These are phyloP conservation scores for Meles meles DNA, from an alignment of 2,113 vertebrate genomes.

Conservation along the genomic window DNA sequence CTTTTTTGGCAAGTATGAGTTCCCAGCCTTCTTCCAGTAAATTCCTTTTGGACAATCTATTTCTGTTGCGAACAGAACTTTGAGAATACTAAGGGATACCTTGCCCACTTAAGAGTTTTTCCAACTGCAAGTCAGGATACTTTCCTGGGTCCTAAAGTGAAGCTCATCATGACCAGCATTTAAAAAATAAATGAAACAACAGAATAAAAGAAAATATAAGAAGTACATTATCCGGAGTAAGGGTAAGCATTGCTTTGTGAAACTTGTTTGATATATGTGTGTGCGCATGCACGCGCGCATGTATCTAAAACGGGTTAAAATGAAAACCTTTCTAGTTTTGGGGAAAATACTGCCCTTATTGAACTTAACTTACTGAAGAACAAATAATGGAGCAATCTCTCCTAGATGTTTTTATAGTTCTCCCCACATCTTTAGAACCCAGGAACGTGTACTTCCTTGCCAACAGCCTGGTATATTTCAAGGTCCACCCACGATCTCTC, in stretches of 20 bases:
- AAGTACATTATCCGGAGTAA: background rate
- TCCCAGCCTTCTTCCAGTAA: background rate
- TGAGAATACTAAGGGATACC: background rate
- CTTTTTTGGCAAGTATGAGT: background rate
- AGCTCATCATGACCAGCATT: background rate
- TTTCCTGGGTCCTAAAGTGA: background rate
- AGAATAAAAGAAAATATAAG: background rate
- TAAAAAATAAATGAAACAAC: background rate
- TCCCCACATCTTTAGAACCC: background rate
- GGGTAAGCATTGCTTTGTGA: background rate
- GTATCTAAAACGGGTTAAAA: background rate
- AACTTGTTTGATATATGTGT: background rate
- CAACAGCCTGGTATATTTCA: background rate
- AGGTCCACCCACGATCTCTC: background rate
- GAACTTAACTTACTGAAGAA: background rate
- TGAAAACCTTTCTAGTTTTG: slow-evolving; percentile 10
- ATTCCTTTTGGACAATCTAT: background rate
- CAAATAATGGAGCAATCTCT: background rate
- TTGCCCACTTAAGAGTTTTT: background rate
- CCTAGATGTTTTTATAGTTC: background rate
- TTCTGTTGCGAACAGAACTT: background rate
- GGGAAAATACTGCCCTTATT: background rate
- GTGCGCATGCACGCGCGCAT: background rate
- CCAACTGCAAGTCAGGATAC: background rate
- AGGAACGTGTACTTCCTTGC: background rate